Evolutionary conservation across 2,888 invertebrate genomes (phyloP).

Genomic region (Stictocephala bisonia): DNA sequence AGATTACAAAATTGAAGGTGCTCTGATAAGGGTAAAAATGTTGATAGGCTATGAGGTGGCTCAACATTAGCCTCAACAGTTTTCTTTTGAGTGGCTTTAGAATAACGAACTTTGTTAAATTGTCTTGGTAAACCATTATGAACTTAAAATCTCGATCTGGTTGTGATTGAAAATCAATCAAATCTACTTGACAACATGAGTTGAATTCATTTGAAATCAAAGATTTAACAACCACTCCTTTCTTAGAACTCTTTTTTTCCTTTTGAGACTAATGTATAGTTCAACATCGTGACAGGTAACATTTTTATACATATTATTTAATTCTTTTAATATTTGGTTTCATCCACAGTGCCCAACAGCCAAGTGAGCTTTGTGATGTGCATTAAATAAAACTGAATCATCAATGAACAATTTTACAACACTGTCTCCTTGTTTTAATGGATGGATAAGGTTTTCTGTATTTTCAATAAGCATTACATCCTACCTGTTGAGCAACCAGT

Average conservation of each 20-base stretch:
- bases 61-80: slow-evolving; percentile 57
- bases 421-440: no score
- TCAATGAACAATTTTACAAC: not conserved
- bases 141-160: not conserved
- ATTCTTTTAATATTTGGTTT: not conserved
- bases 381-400: not conserved
- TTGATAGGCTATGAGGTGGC: slow-evolving; percentile 57
- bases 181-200: slow-evolving; percentile 44
- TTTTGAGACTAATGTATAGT: not conserved
- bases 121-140: slow-evolving; percentile 48
- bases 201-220: slow-evolving; percentile 41
- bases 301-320: no score
- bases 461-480: not conserved
- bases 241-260: not conserved
- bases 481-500: no score
- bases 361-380: no score
- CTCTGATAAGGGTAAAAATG: slow-evolving; percentile 60
- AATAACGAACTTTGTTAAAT: no score
- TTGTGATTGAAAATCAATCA: no score
- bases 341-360: no score
- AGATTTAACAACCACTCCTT: slow-evolving; percentile 46
- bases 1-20: slow-evolving; percentile 59
- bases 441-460: no score
- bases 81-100: slow-evolving; percentile 50
- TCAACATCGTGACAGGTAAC: no score